Evolutionary conservation across 2,113 vertebrate genomes (phyloP), one percentile per base, ranked within the genome.

Genomic region (Rhea pennata): DNA sequence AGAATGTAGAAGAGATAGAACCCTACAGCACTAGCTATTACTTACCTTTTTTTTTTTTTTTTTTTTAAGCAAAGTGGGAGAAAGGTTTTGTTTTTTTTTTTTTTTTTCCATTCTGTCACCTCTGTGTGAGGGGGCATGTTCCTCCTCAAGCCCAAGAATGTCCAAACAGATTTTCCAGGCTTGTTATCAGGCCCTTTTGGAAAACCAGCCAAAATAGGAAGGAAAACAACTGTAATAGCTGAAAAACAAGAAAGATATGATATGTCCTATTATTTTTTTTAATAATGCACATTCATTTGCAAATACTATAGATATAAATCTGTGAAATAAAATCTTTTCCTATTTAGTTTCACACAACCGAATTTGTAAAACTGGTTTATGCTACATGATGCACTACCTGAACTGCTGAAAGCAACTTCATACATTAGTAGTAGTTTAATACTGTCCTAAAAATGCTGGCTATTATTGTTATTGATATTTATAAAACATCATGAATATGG

Each of bases 151-250:
- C 22, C 23, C 16, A n/a, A n/a, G 46, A 12, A 14, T n/a, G 14
- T 8, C 0, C 42, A 84, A 29, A 39, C 3, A 73, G 7, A 21
- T 77, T 73, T 48, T 33, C 15, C 62, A 58, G 16, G 0, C 0
- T 39, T 6, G 5, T 75, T 72, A 23, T 1, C 9, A 46, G 2
- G 9, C 1, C 7, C 6, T 3, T 4, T 46, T 58, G 3, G 36
- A 87, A 80, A 93, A 29, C 1, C 2, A 67, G 26, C 1, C 15
- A 53, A 66, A 90, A 16, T 2, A 40, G 4, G 31, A 71, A 0
- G 36, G 5, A 59, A 53, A 59, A 53, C 54, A 29, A 22, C 2
- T 12, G 14, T 6, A 48, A 6, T 39, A 39, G 4, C 6, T 61
- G 10, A 74, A 5, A 76, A 69, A 54, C 7, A 64, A 58, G 6